A percentile compares a stretch with the other conserved stretches of the same genome.
phyloP scores from a whole-genome alignment of 2,113 vertebrate genomes.

The Pangasianodon hypophthalmus region DNA sequence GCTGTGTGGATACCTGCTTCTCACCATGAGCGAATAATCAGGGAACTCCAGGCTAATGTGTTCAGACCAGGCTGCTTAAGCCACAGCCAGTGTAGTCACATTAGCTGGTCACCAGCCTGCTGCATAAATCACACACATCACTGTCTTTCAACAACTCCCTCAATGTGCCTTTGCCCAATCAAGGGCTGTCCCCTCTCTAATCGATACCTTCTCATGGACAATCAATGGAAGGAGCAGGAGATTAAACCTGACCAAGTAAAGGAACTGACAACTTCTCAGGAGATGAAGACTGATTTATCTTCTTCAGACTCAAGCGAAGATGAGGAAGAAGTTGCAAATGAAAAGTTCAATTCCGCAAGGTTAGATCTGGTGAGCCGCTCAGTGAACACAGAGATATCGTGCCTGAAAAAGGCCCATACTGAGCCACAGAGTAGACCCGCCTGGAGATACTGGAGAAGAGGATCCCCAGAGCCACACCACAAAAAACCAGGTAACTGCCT shows the following conservation, averaged over 20 bases:
- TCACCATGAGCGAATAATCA: conserved; percentile 71
- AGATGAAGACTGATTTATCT: conserved; percentile 49
- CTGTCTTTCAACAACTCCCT: conserved; percentile 33
- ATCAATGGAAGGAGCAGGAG: conserved; percentile 49
- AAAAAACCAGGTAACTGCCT: conserved; percentile 75
- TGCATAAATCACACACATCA: conserved; percentile 51
- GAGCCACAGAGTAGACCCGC: conserved; percentile 53
- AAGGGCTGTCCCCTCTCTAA: conserved; percentile 58
- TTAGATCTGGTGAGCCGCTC: conserved; percentile 56
- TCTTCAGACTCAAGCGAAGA: conserved; percentile 54
- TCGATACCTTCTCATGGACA: conserved; percentile 38
- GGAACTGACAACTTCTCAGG: conserved; percentile 55
- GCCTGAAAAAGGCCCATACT: conserved; percentile 53
- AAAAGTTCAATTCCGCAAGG: conserved; percentile 26
- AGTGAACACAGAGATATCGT: conserved; percentile 61
- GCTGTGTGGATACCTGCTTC: conserved; percentile 74
- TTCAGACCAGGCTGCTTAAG: conserved; percentile 22
- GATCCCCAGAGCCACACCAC: conserved; percentile 63
- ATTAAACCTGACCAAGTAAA: conserved; percentile 55
- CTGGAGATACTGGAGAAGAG: conserved; percentile 82
- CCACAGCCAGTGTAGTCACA: background rate
- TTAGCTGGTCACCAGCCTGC: conserved; percentile 17
- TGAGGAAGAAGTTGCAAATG: conserved; percentile 53
- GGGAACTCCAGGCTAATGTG: conserved; percentile 66
- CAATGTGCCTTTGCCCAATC: conserved; percentile 42